Evolutionary conservation across 2,888 invertebrate species (phyloP), one percentile per base, ranked within the genome.

Genomic region (Choristoneura rosaceana): DNA sequence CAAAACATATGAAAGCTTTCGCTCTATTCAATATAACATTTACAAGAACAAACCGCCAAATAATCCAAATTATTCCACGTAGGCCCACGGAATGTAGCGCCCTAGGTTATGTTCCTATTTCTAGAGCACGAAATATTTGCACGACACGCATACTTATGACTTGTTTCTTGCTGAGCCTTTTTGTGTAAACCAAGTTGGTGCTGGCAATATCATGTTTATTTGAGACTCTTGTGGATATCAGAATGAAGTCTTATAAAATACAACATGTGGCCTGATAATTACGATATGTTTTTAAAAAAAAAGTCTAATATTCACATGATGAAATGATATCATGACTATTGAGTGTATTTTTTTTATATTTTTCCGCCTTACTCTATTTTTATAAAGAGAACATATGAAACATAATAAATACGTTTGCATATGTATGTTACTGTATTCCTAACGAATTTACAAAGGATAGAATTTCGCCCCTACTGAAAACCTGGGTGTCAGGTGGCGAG

Each of bases 131-230:
- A 45, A 58, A 71, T 64, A 73, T 64, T 69, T 69, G 63, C 69
- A 73, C 73, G 64, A 59, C 64, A 59, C 50, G 73, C 73, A 67
- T 71, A 63, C 71, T 69, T 69, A 69, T 64, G 68, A 60, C 64
- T 69, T 69, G 60, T 73, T 73, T 73, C 68, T 69, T 50, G 52
- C 66, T 10, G 34, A 45, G 38, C 34, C 66, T 71, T 67, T 55
- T 71, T 71, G 62, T 71, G 66, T 55, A 67, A 71, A 38, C 61
- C 71, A 38, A 66, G 66, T 17, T 59, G 45, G 64, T 70, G 17
- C 69, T 50, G 41, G 50, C 65, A 65, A 70, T 65, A 70, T 70
- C 70, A 70, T 60, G 65, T 70, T 70, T 65, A 65, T 60, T 65
- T 33, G 60, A 52, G 14, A 65, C 65, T 65, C 55, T 52, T 12